These are phyloP conservation scores for Tryphoninae sp. DNA, from an alignment of 2,888 invertebrate genomes.

Conservation along the genomic window DNA sequence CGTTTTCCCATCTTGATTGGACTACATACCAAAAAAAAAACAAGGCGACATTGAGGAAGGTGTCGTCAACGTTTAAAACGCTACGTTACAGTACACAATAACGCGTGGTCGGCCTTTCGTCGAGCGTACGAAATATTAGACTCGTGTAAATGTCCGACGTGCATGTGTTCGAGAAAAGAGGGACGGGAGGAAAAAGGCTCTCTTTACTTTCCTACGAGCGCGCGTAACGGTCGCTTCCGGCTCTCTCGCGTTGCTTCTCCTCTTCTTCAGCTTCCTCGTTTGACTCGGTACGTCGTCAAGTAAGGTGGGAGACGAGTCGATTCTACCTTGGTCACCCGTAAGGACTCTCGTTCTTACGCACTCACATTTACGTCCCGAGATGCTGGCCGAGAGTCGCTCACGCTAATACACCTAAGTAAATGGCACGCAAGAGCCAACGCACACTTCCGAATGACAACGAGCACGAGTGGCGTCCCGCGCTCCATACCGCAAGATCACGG, in stretches of 20 bases:
- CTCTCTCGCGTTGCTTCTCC: conserved; percentile 24
- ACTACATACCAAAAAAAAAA: not conserved
- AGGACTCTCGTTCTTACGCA: conserved; percentile 34
- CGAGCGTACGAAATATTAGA: conserved; percentile 44
- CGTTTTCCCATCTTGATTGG: no score
- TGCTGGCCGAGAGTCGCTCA: conserved; percentile 5
- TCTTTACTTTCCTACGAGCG: conserved; percentile 61
- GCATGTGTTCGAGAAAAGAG: not conserved
- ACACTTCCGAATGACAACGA: conserved; percentile 27
- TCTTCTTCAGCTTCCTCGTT: conserved; percentile 6
- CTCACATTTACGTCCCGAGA: conserved; percentile 3
- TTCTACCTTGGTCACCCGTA: not conserved
- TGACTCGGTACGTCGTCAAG: not conserved
- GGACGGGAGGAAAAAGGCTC: conserved; percentile 36
- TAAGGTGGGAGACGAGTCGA: conserved; percentile 8
- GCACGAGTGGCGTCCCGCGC: not conserved
- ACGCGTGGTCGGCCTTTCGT: conserved; percentile 22
- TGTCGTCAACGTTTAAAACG: not conserved
- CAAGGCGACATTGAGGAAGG: conserved; percentile 25
- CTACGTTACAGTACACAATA: conserved; percentile 7
- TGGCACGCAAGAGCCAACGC: conserved; percentile 27
- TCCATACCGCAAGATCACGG: conserved; percentile 26
- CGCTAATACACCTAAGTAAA: conserved; percentile 23
- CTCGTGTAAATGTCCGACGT: conserved; percentile 2
- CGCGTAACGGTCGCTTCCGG: conserved; percentile 59